Percentiles rank a stretch among this genome's conserved stretches.
These are phyloP conservation scores for Sesamia inferens DNA, from an alignment of 2,888 invertebrate genomes.

Conservation along the genomic window DNA sequence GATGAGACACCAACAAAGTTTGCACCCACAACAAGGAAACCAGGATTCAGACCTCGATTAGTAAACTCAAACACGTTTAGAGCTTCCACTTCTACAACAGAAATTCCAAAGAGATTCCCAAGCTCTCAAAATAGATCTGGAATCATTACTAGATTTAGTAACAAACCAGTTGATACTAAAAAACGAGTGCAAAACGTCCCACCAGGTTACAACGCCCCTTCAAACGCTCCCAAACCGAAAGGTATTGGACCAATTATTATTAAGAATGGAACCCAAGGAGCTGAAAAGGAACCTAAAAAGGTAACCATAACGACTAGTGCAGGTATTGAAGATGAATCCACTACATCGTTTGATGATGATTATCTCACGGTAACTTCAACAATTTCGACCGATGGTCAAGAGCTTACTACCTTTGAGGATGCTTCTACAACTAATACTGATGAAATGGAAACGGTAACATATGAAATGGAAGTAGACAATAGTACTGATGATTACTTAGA, in stretches of 20 bases:
- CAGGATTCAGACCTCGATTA: constrained; percentile 79
- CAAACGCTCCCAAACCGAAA: constrained; percentile 50
- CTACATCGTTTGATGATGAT: constrained; percentile 81
- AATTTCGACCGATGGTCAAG: constrained; percentile 66
- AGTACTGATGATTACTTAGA: constrained; percentile 84
- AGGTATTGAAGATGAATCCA: constrained; percentile 69
- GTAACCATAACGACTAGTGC: constrained; percentile 67
- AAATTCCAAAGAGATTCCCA: constrained; percentile 76
- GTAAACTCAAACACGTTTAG: constrained; percentile 86
- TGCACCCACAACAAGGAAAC: constrained; percentile 76
- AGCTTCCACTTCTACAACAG: constrained; percentile 83
- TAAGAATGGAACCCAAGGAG: constrained; percentile 63
- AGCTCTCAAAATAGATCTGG: constrained; percentile 78
- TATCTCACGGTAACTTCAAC: constrained; percentile 78
- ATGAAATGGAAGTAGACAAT: constrained; percentile 78
- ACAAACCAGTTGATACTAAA: constrained; percentile 77
- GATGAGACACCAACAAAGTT: constrained; percentile 68
- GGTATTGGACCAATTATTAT: constrained; percentile 27
- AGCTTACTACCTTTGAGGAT: constrained; percentile 69
- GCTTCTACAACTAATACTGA: constrained; percentile 71
- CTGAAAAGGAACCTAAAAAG: constrained; percentile 69
- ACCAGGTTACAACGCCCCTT: constrained; percentile 77
- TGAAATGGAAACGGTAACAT: constrained; percentile 75
- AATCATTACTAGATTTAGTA: constrained; percentile 77
- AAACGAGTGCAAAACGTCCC: constrained; percentile 86